Conservation (phyloP, 1,140 invertebrate species). For the Carposina sasakii region DNA sequence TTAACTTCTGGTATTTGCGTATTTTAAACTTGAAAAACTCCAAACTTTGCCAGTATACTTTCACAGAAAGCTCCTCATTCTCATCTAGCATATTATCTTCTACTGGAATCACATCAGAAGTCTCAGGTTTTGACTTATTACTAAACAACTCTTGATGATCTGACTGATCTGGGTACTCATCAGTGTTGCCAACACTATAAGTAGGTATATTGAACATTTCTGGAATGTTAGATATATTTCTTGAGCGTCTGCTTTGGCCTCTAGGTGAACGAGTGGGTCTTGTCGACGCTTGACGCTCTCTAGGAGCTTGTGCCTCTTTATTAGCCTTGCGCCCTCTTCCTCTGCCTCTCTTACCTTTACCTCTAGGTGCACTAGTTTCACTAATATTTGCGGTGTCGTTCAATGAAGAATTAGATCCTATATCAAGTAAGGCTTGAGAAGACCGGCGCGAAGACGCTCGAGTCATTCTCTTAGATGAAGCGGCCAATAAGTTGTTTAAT, state of each 20-base stretch:
- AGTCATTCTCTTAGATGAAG: conserved; percentile 11
- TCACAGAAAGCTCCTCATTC: conserved; percentile 52
- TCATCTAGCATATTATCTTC: conserved; percentile 30
- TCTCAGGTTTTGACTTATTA: conserved; percentile 8
- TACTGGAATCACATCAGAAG: conserved; percentile 16
- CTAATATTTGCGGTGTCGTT: no score
- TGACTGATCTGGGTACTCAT: conserved; percentile 43
- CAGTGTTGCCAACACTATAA: conserved; percentile 47
- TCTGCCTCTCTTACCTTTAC: no score
- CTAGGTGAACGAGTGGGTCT: no score
- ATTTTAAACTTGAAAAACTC: conserved; percentile 45
- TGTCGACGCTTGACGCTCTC: no score
- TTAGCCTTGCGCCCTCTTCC: no score
- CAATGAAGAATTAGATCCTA: no score
- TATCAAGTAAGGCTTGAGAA: no score
- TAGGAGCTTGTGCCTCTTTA: background rate
- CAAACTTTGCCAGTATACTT: conserved; percentile 50
- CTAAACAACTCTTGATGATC: conserved; percentile 38
- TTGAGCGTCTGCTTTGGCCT: conserved; percentile 13
- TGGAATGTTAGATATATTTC: background rate
- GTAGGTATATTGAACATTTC: conserved; percentile 14
- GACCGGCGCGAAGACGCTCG: conserved; percentile 2
- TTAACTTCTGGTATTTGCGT: conserved; percentile 46
- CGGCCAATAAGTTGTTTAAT: conserved; percentile 2
- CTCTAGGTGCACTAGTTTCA: no score